Percentiles rank a stretch among this genome's conserved stretches.
Conservation (phyloP, 2,888 invertebrate genomes). For the Arctia plantaginis region DNA sequence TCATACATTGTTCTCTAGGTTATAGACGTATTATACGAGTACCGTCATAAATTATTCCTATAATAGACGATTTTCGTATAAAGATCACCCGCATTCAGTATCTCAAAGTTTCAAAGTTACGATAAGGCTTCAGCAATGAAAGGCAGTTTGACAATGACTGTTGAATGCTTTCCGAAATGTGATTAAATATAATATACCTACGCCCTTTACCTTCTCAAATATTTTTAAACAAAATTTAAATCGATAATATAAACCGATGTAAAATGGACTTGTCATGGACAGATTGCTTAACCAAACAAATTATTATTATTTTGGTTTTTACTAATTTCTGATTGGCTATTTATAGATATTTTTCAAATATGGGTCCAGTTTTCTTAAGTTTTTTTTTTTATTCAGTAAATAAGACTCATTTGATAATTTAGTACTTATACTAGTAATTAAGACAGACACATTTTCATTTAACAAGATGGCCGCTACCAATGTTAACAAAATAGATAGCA, state of each 20-base stretch:
- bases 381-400: not conserved
- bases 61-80: not conserved
- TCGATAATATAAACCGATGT: not conserved
- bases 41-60: not conserved
- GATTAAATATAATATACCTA: not conserved
- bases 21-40: not conserved
- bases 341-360: not conserved
- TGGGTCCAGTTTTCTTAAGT: not conserved
- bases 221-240: too few species aligned
- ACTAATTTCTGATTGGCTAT: not conserved
- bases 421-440: too few species aligned
- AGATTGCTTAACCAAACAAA: not conserved
- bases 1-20: not conserved
- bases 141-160: constrained; percentile 8
- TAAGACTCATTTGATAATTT: not conserved
- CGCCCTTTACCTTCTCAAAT: too few species aligned
- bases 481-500: not conserved
- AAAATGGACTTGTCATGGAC: too few species aligned
- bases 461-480: not conserved
- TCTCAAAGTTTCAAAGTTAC: not conserved
- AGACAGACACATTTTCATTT: too few species aligned
- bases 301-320: not conserved
- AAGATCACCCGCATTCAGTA: constrained; percentile 2
- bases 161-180: constrained; percentile 2
- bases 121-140: constrained; percentile 3